These are phyloP conservation scores for Mobula hypostoma DNA, from an alignment of 2,113 vertebrate genomes.

Conservation along the genomic window DNA sequence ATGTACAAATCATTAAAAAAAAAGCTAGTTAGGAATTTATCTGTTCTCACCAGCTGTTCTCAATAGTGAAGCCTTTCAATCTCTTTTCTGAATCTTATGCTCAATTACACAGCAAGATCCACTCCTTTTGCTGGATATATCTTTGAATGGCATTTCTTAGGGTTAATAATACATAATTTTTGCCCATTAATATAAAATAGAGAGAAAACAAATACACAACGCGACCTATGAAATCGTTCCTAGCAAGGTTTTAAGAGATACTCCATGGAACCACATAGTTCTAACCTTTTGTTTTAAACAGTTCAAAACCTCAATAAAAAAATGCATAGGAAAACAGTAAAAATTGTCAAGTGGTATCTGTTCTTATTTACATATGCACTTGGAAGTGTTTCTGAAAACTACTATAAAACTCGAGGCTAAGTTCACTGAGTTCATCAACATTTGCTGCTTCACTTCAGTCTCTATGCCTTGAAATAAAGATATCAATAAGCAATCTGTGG, in stretches of 20 bases:
- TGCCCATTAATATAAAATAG: background rate
- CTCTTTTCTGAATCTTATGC: background rate
- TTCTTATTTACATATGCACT: background rate
- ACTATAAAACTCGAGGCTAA: background rate
- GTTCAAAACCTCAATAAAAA: background rate
- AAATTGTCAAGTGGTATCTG: background rate
- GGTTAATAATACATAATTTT: background rate
- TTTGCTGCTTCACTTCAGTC: too few species aligned
- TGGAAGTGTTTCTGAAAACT: background rate
- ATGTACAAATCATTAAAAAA: constrained; percentile 19
- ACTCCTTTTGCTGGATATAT: background rate
- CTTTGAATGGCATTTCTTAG: background rate
- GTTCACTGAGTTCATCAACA: background rate
- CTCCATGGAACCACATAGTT: background rate
- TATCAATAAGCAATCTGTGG: background rate
- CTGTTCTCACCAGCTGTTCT: background rate
- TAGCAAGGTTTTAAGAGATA: background rate
- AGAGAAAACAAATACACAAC: background rate
- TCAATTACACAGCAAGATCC: background rate
- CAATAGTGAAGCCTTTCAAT: background rate
- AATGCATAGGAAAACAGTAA: background rate
- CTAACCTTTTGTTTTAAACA: background rate
- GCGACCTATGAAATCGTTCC: background rate
- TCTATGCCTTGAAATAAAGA: background rate
- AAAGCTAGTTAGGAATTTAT: constrained; percentile 3